Percentiles rank a stretch among this genome's conserved stretches.
These are phyloP conservation scores for Philhelius pedissequus DNA, from an alignment of 2,888 invertebrate species.

Conservation along the genomic window DNA sequence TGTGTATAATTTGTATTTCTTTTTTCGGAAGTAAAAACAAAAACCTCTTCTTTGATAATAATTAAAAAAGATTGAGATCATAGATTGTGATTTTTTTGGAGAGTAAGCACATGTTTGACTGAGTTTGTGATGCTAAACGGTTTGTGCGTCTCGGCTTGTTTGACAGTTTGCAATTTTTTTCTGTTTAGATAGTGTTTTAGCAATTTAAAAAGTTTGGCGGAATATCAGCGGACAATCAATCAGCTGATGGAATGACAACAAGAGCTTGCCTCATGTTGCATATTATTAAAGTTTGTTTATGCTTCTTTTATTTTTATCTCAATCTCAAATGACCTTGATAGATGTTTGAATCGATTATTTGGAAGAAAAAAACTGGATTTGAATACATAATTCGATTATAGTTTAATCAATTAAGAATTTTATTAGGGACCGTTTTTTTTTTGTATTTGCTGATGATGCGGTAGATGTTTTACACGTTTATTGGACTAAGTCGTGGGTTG, in stretches of 20 bases:
- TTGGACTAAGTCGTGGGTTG: neutral
- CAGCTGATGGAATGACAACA: neutral
- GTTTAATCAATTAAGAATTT: neutral
- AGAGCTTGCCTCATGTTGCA: neutral
- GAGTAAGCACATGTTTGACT: neutral
- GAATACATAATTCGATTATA: neutral
- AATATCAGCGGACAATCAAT: neutral
- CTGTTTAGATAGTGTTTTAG: neutral
- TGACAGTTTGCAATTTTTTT: neutral
- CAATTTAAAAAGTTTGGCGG: neutral
- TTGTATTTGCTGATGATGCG: too few species aligned
- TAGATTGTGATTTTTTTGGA: neutral
- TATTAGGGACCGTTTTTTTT: neutral
- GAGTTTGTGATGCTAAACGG: neutral
- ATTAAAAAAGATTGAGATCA: constrained; percentile 34
- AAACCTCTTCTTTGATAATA: neutral
- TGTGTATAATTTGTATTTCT: neutral
- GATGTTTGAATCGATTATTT: neutral
- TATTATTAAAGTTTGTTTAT: neutral
- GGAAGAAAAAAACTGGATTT: neutral
- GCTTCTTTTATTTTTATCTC: neutral
- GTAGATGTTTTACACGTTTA: neutral
- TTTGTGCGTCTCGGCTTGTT: neutral
- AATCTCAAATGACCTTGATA: neutral
- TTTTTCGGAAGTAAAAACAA: constrained; percentile 44